A percentile compares a stretch with the other conserved stretches of the same genome.
phyloP scores from a whole-genome alignment of 92 coral and sea anemone genomes.

The Umimayanthus kanabou region DNA sequence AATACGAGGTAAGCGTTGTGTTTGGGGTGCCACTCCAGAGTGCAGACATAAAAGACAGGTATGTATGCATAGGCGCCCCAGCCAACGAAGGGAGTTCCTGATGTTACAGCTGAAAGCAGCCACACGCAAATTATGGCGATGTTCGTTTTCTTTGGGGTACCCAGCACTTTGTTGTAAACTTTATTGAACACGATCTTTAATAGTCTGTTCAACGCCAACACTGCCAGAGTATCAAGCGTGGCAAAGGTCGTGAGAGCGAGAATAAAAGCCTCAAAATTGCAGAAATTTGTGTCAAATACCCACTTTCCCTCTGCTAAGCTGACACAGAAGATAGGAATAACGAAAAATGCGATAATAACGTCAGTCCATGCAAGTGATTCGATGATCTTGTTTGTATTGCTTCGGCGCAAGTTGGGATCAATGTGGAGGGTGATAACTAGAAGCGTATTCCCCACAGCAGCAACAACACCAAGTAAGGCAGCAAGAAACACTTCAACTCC shows the following conservation, averaged over 20 bases:
- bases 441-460: conserved; percentile 18
- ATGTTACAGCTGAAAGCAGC: conserved; percentile 1
- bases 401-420: not conserved
- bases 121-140: conserved; percentile 8
- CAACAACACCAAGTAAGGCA: not conserved
- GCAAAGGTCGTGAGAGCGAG: conserved; percentile 33
- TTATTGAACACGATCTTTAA: conserved; percentile 26
- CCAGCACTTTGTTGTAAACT: conserved; percentile 18
- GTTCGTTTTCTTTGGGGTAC: conserved; percentile 25
- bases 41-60: conserved; percentile 15
- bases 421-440: not conserved
- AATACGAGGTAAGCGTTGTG: conserved; percentile 27
- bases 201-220: conserved; percentile 17
- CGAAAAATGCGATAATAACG: conserved; percentile 14
- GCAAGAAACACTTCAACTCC: conserved; percentile 18
- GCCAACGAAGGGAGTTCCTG: conserved; percentile 17
- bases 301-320: conserved; percentile 29
- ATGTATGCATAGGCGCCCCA: conserved; percentile 35
- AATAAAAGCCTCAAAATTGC: conserved; percentile 10
- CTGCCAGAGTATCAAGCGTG: conserved; percentile 10
- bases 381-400: conserved; percentile 18
- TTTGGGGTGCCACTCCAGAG: conserved; percentile 31
- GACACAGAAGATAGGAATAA: conserved; percentile 17
- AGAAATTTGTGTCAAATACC: not conserved
- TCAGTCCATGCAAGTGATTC: conserved; percentile 39